Evolutionary conservation across 2,888 invertebrate genomes (phyloP).

Genomic region (Crocallis elinguaria): DNA sequence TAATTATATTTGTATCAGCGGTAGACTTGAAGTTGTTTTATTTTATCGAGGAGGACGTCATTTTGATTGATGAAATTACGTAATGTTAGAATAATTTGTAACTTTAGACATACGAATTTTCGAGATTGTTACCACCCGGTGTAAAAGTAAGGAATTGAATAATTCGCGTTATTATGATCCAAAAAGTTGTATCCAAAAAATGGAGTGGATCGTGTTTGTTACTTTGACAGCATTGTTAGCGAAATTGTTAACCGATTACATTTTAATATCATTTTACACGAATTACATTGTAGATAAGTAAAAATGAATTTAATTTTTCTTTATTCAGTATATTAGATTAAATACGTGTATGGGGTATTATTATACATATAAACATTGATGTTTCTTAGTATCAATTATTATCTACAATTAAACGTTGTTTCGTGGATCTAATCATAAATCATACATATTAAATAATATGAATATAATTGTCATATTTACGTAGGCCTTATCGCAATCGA

Average conservation of each 20-base stretch:
- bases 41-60: slow-evolving; percentile 72
- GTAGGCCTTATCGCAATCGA: slow-evolving; percentile 63
- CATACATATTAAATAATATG: slow-evolving; percentile 55
- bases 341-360: slow-evolving; percentile 64
- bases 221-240: slow-evolving; percentile 70
- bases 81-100: slow-evolving; percentile 76
- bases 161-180: slow-evolving; percentile 60
- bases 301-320: slow-evolving; percentile 68
- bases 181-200: slow-evolving; percentile 53
- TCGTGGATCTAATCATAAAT: slow-evolving; percentile 58
- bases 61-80: slow-evolving; percentile 78
- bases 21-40: slow-evolving; percentile 60
- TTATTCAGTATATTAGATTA: slow-evolving; percentile 60
- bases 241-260: slow-evolving; percentile 68
- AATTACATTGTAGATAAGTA: slow-evolving; percentile 73
- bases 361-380: slow-evolving; percentile 64
- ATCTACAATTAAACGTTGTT: slow-evolving; percentile 65
- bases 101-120: slow-evolving; percentile 77
- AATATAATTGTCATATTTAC: slow-evolving; percentile 60
- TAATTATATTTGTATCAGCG: slow-evolving; percentile 65
- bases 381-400: slow-evolving; percentile 70
- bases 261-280: slow-evolving; percentile 68
- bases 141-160: slow-evolving; percentile 63
- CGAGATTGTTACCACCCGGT: slow-evolving; percentile 83
- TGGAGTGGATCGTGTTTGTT: slow-evolving; percentile 65